Base-by-base conservation (phyloP, 1,140 invertebrate species). In the Solen grandis region DNA sequence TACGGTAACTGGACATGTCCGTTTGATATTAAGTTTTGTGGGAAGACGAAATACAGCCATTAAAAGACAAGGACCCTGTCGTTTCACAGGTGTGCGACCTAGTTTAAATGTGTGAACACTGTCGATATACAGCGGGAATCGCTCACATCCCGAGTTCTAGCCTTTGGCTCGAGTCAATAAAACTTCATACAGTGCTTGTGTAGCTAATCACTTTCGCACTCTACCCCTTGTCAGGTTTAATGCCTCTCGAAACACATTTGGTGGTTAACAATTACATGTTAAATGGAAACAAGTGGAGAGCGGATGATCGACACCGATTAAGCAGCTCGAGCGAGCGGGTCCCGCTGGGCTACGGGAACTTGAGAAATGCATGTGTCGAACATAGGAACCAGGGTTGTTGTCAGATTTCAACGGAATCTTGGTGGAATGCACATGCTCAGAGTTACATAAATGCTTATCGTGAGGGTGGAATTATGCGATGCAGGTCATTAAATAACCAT, bases 221-320 rank as follows among this genome's bases (percentile, higher is more conserved):
- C 57, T 33, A 54, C 22, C 46, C 33, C 41, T 57, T 31, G 16
- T 57, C 35, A 14, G 29, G 22, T 35, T 55, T 70, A 22, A 46
- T 19, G n/a, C 19, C 50, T 29, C 27, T 54, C 27, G n/a, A 55
- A 55, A 55, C 27, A 25, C 35, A 46, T 70, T 31, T 52, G 57
- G 68, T 70, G 46, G 50, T 36, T 70, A 57, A 70, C 68, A 70
- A 70, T 70, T 54, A 70, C 68, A 70, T 70, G 68, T 70, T 55
- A 70, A 70, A 31, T 35, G 31, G 50, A 57, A 70, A 5, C 57
- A 2, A 57, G 57, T 31, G 68, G 46, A 31, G 31, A 70, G 35
- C 46, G 35, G 22, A 46, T 70, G 36, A 70, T 70, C n/a, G n/a
- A n/a, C n/a, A n/a, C n/a, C n/a, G n/a, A n/a, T n/a, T n/a, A n/a